Evolutionary conservation across 1,140 invertebrate species (phyloP).

Genomic region (Tigriopus japonicus): DNA sequence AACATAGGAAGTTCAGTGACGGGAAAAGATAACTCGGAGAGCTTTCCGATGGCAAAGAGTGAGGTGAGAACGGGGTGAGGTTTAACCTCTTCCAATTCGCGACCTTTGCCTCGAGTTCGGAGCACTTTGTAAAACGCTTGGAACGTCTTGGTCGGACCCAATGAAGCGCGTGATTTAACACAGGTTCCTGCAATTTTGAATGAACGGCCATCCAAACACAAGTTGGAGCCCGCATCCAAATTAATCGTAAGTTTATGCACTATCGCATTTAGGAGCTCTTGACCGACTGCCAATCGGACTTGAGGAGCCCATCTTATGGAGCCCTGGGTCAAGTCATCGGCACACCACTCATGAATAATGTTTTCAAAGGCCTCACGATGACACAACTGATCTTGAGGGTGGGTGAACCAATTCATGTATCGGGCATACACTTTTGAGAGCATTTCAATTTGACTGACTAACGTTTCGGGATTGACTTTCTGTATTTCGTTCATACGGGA

Average conservation of each 20-base stretch:
- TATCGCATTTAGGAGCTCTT: not conserved
- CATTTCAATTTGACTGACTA: too few species aligned
- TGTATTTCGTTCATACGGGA: too few species aligned
- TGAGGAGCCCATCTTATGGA: not conserved
- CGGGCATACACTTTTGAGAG: too few species aligned
- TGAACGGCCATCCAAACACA: too few species aligned
- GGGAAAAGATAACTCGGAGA: constrained; percentile 34
- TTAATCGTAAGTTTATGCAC: not conserved
- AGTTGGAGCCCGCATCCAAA: too few species aligned
- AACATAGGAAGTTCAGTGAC: constrained; percentile 46
- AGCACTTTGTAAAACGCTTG: constrained; percentile 67
- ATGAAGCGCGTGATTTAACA: not conserved
- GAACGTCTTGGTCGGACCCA: constrained; percentile 22
- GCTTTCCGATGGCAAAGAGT: constrained; percentile 41
- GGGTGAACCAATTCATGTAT: too few species aligned
- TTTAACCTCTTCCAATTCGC: constrained; percentile 54
- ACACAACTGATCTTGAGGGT: not conserved
- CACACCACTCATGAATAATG: not conserved
- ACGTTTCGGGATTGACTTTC: too few species aligned
- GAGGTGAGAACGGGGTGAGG: constrained; percentile 52
- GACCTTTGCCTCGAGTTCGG: constrained; percentile 36
- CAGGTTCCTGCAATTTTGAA: not conserved
- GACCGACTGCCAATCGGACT: not conserved
- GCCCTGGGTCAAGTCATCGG: not conserved
- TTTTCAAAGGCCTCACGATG: not conserved